Base-by-base conservation (phyloP, 64 coral and sea anemone species). In the Actinia tenebrosa region DNA sequence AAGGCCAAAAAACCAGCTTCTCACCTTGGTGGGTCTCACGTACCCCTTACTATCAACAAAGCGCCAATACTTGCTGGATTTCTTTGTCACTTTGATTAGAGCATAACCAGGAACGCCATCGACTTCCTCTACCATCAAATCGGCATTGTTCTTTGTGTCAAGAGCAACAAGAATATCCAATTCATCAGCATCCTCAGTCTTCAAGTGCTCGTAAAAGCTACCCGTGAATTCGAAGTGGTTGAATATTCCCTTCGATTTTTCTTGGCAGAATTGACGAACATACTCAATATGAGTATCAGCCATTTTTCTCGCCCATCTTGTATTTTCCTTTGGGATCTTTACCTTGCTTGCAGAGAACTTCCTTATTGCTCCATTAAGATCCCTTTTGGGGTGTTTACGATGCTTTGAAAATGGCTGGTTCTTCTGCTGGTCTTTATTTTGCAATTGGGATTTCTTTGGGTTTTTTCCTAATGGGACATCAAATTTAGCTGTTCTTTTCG, bases 121-220 rank as follows among this genome's bases (percentile, higher is more conserved):
- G 45, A 84, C 82, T 0, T 84, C 50, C 53, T 84, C 82, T 18
- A 84, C 53, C 13, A 56, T 11, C 47, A 84, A 60, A 54, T 84
- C 45, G 45, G 77, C 89, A 44, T 71, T 84, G 13, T 84, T 64
- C 64, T 92, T 92, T 9, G 77, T 87, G 62, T 88, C 85, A 17
- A 92, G 80, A 10, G 91, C 91, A 45, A 92, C 86, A 69, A 92
- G 88, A 17, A 92, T 92, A 50, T 92, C 91, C 22, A 92, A 53
- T 87, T 92, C 91, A 58, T 92, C 79, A 8, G 91, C 79, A 56
- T 71, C 81, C 50, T 88, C 86, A 0, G 91, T 88, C 60, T 92
- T 92, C 14, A 92, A 60, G 11, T n/a, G 64, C 27, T 92, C 91
- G 11, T 92, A 92, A 79, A 92, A 92, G 80, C 86, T 92, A 9